Evolutionary conservation across 2,888 invertebrate genomes (phyloP).

Genomic region (Pyrochroa serraticornis): DNA sequence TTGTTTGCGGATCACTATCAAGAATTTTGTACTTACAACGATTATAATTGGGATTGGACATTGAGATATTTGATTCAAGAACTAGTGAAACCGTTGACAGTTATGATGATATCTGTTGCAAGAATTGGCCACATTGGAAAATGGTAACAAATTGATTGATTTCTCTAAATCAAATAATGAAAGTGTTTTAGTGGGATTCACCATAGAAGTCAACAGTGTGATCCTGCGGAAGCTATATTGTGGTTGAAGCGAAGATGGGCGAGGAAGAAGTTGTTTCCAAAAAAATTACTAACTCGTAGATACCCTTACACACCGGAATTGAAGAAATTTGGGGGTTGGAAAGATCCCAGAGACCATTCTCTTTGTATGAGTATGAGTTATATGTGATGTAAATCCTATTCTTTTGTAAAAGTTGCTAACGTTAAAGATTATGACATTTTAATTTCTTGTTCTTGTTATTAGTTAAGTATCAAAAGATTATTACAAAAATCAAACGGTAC

Average conservation of each 20-base stretch:
- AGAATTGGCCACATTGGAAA: not conserved
- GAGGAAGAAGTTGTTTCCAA: conserved; percentile 4
- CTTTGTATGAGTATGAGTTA: too few relatives aligned
- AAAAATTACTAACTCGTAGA: not conserved
- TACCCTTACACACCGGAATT: not conserved
- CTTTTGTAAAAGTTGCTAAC: too few relatives aligned
- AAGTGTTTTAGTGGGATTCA: not conserved
- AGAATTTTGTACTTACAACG: conserved; percentile 67
- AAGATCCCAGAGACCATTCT: conserved; percentile 4
- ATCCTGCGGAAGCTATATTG: too few relatives aligned
- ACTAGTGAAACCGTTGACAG: not conserved
- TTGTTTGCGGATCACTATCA: conserved; percentile 62
- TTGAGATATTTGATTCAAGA: conserved; percentile 47
- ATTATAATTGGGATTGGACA: conserved; percentile 74
- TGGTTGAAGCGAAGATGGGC: too few relatives aligned
- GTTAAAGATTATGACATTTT: too few relatives aligned
- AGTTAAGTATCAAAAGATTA: too few relatives aligned
- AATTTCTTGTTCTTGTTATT: too few relatives aligned
- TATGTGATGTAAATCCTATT: too few relatives aligned
- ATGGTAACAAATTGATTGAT: not conserved
- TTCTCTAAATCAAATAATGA: not conserved
- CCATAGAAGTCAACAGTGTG: too few relatives aligned
- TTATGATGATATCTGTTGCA: not conserved
- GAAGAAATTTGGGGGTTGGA: conserved; percentile 5
- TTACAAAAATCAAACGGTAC: too few relatives aligned